These are phyloP conservation scores for Forbesichthys agassizii DNA, from an alignment of 2,113 vertebrate species.

Conservation along the genomic window DNA sequence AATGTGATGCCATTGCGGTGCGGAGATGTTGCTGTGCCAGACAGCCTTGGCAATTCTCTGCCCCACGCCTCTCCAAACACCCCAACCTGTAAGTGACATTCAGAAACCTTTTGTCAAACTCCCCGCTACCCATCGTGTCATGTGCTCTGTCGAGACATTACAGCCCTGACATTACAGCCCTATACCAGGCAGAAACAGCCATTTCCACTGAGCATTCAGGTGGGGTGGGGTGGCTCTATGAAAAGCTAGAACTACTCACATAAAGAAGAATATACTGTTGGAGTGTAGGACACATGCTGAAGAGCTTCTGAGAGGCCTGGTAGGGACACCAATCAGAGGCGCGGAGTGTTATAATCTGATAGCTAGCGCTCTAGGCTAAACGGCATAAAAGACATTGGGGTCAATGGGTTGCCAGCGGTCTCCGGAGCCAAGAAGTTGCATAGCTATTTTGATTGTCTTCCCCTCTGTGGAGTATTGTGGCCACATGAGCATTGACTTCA, in stretches of 20 bases:
- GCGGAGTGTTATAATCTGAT: slow-evolving; percentile 69
- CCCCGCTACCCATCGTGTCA: slow-evolving; percentile 20
- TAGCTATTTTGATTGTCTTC: slow-evolving; percentile 62
- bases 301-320: slow-evolving; percentile 46
- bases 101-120: slow-evolving; percentile 7
- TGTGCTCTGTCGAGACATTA: slow-evolving; percentile 47
- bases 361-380: slow-evolving; percentile 61
- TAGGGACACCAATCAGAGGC: slow-evolving; percentile 61
- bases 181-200: slow-evolving; percentile 55
- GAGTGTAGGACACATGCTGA: slow-evolving; percentile 38
- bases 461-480: slow-evolving; percentile 46
- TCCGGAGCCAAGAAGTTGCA: slow-evolving; percentile 44
- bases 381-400: slow-evolving; percentile 68
- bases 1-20: slow-evolving; percentile 56
- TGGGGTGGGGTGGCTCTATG: slow-evolving; percentile 40
- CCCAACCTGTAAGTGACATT: slow-evolving; percentile 52
- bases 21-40: slow-evolving; percentile 35
- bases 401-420: slow-evolving; percentile 67
- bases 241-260: slow-evolving; percentile 34
- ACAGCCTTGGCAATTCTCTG: slow-evolving; percentile 35
- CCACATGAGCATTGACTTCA: slow-evolving; percentile 63
- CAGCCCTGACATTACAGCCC: slow-evolving; percentile 50
- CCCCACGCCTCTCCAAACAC: slow-evolving; percentile 46
- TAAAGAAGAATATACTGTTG: slow-evolving; percentile 25
- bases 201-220: slow-evolving; percentile 7